Conservation (phyloP, 1,140 invertebrate genomes). For the Pachyrhynchus sulphureomaculatus region DNA sequence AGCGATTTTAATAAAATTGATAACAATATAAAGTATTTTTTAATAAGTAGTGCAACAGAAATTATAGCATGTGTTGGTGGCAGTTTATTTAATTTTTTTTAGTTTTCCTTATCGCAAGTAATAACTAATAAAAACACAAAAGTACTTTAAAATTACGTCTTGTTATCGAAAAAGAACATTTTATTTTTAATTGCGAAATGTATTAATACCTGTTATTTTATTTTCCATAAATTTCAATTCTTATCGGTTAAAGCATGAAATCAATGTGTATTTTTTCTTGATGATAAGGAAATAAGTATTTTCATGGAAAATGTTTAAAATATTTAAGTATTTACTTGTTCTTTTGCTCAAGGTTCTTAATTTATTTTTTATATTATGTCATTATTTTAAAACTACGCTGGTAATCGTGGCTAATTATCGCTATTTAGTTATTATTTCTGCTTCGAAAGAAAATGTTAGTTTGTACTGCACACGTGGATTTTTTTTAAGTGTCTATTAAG, state of each 20-base stretch:
- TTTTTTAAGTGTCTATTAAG: no score
- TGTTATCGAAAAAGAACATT: slow-evolving; percentile 21
- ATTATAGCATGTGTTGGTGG: not conserved
- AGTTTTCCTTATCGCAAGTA: not conserved
- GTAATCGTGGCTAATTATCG: no score
- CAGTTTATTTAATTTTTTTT: not conserved
- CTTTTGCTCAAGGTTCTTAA: slow-evolving; percentile 13
- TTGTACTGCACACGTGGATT: no score
- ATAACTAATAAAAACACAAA: not conserved
- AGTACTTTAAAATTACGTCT: slow-evolving; percentile 8
- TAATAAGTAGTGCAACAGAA: no score
- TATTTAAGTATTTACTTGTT: slow-evolving; percentile 8
- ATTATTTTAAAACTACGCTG: not conserved
- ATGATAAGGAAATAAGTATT: not conserved
- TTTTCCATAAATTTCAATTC: slow-evolving; percentile 19
- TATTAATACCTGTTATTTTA: slow-evolving; percentile 5
- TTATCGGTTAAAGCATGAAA: slow-evolving; percentile 17
- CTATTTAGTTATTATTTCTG: no score
- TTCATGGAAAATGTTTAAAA: not conserved
- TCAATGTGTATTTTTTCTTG: slow-evolving; percentile 8
- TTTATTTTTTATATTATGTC: slow-evolving; percentile 10
- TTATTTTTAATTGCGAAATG: slow-evolving; percentile 22
- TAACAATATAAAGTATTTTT: no score
- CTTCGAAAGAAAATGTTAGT: no score
- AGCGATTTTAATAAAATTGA: no score